Evolutionary conservation across 2,797 vertebrate species (phyloP), one percentile per base, ranked within the genome.

Genomic region (Enteromius radiatus): DNA sequence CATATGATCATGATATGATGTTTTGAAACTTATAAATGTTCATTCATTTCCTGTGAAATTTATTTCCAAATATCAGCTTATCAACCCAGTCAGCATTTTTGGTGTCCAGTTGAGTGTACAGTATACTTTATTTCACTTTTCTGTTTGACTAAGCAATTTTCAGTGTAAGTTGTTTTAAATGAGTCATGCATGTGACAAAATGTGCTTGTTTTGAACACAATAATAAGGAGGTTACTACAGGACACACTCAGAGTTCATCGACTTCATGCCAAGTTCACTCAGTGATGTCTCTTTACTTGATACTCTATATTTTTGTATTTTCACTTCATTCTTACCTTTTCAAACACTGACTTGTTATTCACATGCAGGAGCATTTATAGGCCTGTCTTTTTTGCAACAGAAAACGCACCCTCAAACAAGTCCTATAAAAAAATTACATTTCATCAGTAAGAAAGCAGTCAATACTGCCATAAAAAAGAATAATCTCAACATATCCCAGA

Each of bases 1-100:
- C 76, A 80, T 79, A 81, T 78, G 82, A 64, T 81, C 76, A 63
- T 23, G 71, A 9, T 63, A 41, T 78, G 31, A 83, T 73, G 43
- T 85, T 80, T 68, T 65, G 80, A 80, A 80, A 76, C 54, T 59
- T 65, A 67, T 83, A 36, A 73, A 77, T 68, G 67, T 74, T 36
- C 36, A 33, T 54, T 79, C 4, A 54, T 70, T 63, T 85, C 79
- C 79, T 82, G 36, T 36, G 11, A 21, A 31, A 6, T 33, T 67
- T 28, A 3, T 67, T 69, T 68, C 5, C 52, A 19, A 36, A 26
- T 65, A 61, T 80, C 77, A 75, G 28, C 61, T 36, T 11, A 28
- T 54, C 19, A 2, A 45, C n/a, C 21, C 17, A 11, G 74, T 23
- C 41, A 70, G 71, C 54, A n/a, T 59, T 70, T 45, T 70, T 71